Percentiles rank a stretch among this genome's conserved stretches.
Evolutionary conservation across 1,140 invertebrate genomes (phyloP).

Genomic region (Zaprionus ornatus): DNA sequence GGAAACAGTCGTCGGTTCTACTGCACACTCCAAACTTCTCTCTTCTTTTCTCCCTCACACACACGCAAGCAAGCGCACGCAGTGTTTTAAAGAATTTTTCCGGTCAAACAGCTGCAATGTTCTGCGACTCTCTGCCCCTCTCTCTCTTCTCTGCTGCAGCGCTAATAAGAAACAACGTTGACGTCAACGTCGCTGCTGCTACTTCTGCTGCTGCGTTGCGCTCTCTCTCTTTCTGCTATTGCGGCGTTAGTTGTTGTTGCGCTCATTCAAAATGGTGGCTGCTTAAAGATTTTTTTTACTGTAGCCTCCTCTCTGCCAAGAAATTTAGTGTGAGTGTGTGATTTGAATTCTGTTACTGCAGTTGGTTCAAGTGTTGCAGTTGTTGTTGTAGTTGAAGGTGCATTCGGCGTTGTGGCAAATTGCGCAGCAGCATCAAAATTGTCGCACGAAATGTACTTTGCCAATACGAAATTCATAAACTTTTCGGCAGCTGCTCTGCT

Average conservation of each 20-base stretch:
- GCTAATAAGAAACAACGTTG: conserved; percentile 57
- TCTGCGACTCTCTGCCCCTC: background rate
- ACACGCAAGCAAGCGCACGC: conserved; percentile 21
- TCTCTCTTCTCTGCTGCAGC: conserved; percentile 4
- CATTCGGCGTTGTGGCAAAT: conserved; percentile 47
- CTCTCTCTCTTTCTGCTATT: conserved; percentile 48
- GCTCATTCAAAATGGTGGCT: conserved; percentile 81
- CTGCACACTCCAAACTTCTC: conserved; percentile 24
- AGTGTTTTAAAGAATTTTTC: conserved; percentile 52
- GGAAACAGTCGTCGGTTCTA: background rate
- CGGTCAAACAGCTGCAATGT: conserved; percentile 63
- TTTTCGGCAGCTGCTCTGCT: conserved; percentile 35
- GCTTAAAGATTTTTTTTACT: conserved; percentile 54
- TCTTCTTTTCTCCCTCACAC: background rate
- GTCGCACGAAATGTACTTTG: conserved; percentile 41
- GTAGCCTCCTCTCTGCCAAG: conserved; percentile 57
- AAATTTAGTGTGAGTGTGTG: conserved; percentile 42
- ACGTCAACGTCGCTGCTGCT: conserved; percentile 54
- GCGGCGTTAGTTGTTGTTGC: conserved; percentile 47
- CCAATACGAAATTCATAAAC: conserved; percentile 36
- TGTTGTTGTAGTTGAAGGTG: conserved; percentile 33
- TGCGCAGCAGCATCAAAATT: conserved; percentile 53
- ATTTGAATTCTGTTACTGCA: conserved; percentile 47
- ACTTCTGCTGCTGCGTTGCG: conserved; percentile 40
- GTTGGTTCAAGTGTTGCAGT: conserved; percentile 32